Evolutionary conservation across 1,140 invertebrate species (phyloP), one percentile per base, ranked within the genome.

Genomic region (Vollenhovia emeryi): DNA sequence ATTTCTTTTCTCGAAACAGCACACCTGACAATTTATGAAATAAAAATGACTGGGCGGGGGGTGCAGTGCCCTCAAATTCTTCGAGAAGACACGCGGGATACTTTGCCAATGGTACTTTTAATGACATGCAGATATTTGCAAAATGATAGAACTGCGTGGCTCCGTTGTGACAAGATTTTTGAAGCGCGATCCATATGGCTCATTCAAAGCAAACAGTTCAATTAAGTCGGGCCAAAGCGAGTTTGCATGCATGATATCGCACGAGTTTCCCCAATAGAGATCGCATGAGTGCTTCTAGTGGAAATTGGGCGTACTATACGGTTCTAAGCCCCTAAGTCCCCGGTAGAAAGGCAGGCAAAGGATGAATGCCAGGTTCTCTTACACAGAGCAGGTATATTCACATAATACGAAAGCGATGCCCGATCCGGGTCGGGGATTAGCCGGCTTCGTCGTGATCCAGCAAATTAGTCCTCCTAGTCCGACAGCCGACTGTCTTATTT

Each of bases 401-500:
- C 40, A 78, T 88, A 87, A 89, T 89, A 76, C 82, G 59, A 57
- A 80, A 86, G 83, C 75, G 75, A 88, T 60, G 84, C 68, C 82
- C 75, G 84, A 88, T 91, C 86, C 85, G 40, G 78, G 79, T 88
- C 83, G 45, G 52, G 86, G 83, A 91, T 89, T 87, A 91, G 69
- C 83, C 45, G 52, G 62, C 82, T 83, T n/a, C 66, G 82, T 50
- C 84, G 57, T 87, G 85, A 90, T 89, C 88, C 86, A 80, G 86
- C 89, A 89, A 90, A 90, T 91, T 90, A 83, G 62, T 89, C 45
- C 55, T 21, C 68, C 43, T 27, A 30, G 27, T 40, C 55, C 57
- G 68, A 52, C 69, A 71, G 33, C 30, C 27, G 7, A 13, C 68
- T 55, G 50, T 73, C 64, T 57, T 89, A 86, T 84, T 82, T 59